Evolutionary conservation across 2,888 invertebrate species (phyloP).

Genomic region (Erynnis tages): DNA sequence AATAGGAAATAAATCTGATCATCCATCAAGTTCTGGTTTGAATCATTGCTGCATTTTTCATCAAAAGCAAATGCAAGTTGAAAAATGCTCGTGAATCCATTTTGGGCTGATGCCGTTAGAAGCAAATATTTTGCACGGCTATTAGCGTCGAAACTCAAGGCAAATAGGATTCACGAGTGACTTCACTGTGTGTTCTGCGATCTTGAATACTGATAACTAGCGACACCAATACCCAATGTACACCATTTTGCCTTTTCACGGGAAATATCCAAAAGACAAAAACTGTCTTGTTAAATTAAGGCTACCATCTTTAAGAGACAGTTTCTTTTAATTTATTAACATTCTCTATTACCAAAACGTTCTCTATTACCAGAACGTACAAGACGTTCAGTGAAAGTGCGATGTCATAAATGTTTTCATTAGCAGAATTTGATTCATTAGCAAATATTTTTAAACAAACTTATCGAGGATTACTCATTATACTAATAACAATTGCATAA

Average conservation of each 20-base stretch:
- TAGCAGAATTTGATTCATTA: not conserved
- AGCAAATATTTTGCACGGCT: slow-evolving; percentile 9
- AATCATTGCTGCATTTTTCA: too few relatives aligned
- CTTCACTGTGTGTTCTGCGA: slow-evolving; percentile 19
- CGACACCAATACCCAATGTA: slow-evolving; percentile 11
- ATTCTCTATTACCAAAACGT: too few relatives aligned
- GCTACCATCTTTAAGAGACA: too few relatives aligned
- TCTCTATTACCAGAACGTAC: too few relatives aligned
- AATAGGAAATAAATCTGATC: too few relatives aligned
- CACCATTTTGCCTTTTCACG: too few relatives aligned
- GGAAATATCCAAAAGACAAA: too few relatives aligned
- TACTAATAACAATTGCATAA: not conserved
- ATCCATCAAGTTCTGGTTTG: too few relatives aligned
- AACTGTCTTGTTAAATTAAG: too few relatives aligned
- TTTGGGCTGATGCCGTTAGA: not conserved
- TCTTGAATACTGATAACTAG: slow-evolving; percentile 15
- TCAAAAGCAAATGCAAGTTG: too few relatives aligned
- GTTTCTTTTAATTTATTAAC: too few relatives aligned
- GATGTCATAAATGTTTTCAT: not conserved
- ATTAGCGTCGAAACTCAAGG: slow-evolving; percentile 14
- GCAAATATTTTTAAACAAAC: slow-evolving; percentile 1
- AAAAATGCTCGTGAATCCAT: too few relatives aligned
- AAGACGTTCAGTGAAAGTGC: not conserved
- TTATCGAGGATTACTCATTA: slow-evolving; percentile 2
- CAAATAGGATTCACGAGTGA: slow-evolving; percentile 21